Evolutionary conservation across 2,888 invertebrate species (phyloP), one percentile per base, ranked within the genome.

Genomic region (Griposia aprilina): DNA sequence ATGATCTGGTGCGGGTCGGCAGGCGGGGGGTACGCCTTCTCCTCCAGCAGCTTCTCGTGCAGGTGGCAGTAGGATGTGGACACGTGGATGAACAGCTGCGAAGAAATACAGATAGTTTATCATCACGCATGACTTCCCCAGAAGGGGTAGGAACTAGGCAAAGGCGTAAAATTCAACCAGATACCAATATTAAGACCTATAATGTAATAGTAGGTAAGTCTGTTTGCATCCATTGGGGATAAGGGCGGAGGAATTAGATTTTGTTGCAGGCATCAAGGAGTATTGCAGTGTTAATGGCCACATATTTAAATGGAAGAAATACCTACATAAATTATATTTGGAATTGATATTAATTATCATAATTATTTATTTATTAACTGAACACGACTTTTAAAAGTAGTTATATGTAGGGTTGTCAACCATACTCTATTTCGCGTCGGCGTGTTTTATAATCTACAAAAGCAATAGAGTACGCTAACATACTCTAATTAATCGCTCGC

Each of bases 61-160:
- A 99, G 97, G 93, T 99, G 99, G 90, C 99, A 99, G 94, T 99
- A 99, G 0, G 99, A 98, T 0, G 99, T 99, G 3, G 99, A 99
- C 11, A 99, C 97, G 94, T 99, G 98, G 69, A 98, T 97, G 92
- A 98, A 97, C 7, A 98, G 95, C 97, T 98, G 94, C 8, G 36
- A 23, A 6, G 63, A 75, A 45, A 4, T 30, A 59, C 59, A 36
- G 48, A 20, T 2, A 0, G 3, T 15, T 59, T 8, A 68, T 52
- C 23, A 23, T 8, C 11, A 4, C 23, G 8, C 8, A 50, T 52
- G 30, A 15, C 15, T 8, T 50, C 23, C 20, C 11, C 23, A 36
- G 20, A 36, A 13, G 7, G 26, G 23, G 23, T 23, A 30, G 60
- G 26, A 26, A 60, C 17, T 59, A 59, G 13, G 6, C n/a, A 59